Percentiles rank a stretch among this genome's conserved stretches.
phyloP scores from a whole-genome alignment of 2,888 invertebrate species.

The Amblyjoppa proteus region DNA sequence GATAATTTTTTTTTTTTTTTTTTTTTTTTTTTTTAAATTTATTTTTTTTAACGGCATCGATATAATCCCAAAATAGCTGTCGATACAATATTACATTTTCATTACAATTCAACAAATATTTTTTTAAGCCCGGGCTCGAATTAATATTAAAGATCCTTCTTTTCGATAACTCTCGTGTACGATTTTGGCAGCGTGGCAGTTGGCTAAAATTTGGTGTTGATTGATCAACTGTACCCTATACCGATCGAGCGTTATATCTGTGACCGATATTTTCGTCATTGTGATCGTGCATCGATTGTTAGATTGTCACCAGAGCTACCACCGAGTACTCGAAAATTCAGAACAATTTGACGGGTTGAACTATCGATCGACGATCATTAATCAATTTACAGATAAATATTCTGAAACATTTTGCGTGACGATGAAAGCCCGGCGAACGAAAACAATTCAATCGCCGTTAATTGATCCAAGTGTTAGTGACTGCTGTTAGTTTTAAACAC shows the following conservation, averaged over 20 bases:
- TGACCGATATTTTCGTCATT: not conserved
- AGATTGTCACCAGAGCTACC: not conserved
- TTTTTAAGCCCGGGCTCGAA: not conserved
- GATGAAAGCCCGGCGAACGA: not conserved
- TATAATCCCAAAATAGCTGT: conserved; percentile 6
- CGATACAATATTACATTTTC: not conserved
- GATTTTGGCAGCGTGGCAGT: conserved; percentile 7
- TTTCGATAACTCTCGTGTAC: not conserved
- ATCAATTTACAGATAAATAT: not conserved
- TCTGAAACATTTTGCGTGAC: not conserved
- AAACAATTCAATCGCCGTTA: not conserved
- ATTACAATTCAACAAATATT: conserved; percentile 2
- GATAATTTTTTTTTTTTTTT: not conserved
- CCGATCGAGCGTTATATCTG: not conserved
- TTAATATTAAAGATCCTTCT: not conserved
- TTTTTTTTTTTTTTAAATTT: not conserved
- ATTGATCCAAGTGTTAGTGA: not conserved
- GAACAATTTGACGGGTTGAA: not conserved
- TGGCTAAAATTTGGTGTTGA: not conserved
- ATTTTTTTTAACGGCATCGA: not conserved
- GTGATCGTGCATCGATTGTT: not conserved
- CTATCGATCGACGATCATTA: conserved; percentile 5
- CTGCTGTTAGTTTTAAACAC: not conserved
- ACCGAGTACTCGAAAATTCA: conserved; percentile 15
- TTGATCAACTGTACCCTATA: not conserved